Base-by-base conservation (phyloP, 2,888 invertebrate species). In the Aradus depressus region DNA sequence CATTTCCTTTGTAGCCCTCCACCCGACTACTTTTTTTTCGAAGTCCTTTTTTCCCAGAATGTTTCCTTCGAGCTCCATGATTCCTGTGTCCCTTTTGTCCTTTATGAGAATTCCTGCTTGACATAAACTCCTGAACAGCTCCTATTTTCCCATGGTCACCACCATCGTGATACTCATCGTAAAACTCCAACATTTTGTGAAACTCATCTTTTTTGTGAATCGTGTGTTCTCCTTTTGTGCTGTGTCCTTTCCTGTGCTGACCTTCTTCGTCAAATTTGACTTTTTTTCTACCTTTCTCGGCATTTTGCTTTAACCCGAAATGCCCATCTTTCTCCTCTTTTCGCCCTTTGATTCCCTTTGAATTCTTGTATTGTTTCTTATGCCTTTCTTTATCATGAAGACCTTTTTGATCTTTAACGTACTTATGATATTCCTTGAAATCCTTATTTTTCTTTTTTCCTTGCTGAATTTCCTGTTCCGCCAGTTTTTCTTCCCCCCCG, bases 171-270 rank as follows among this genome's bases (percentile, higher is more conserved):
- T 77, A 78, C 64, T 83, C 83, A 62, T 84, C 83, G 62, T 79
- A 84, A 70, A 83, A 84, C 62, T 82, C 82, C 26, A 80, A 77
- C 54, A 80, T 80, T 64, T 83, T 82, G 62, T 81, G 79, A 62
- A 76, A 84, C 62, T 82, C 83, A 59, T 84, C 82, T 64, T 81
- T 82, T 62, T 83, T 82, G 64, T 80, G 80, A 39, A 83, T 73
- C 61, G 79, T 80, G 63, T 84, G 83, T 61, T 78, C 79, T 2
- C 84, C 83, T 64, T 83, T 80, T 0, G 82, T 82, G 64, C 76
- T 80, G 66, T 83, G 81, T 0, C 83, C 83, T 64, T 82, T 82
- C 5, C 77, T 75, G 59, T 82, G 81, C 56, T 80, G 76, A 0
- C 80, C 81, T 0, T 76, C 75, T 8, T 73, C 70, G 2, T 58